Evolutionary conservation across 2,113 vertebrate genomes (phyloP).

Genomic region (Sander vitreus): DNA sequence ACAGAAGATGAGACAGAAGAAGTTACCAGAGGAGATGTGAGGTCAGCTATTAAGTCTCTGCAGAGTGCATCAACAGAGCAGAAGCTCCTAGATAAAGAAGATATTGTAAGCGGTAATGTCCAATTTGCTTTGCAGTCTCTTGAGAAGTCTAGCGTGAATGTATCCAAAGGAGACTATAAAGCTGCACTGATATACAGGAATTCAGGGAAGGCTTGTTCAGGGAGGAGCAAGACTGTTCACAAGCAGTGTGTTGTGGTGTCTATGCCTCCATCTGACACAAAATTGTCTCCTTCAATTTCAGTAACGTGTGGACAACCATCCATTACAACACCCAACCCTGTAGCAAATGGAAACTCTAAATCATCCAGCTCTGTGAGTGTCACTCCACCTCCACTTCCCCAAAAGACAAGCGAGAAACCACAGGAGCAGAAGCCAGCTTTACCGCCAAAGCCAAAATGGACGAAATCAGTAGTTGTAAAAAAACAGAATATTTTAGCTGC

Average conservation of each 20-base stretch:
- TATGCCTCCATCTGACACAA: constrained; percentile 86
- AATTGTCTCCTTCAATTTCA: constrained; percentile 95
- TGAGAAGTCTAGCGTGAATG: constrained; percentile 91
- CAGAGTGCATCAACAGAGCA: constrained; percentile 88
- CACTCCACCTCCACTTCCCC: constrained; percentile 59
- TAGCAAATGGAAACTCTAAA: constrained; percentile 70
- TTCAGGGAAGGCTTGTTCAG: constrained; percentile 86
- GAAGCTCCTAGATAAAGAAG: constrained; percentile 88
- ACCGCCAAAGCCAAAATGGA: constrained; percentile 80
- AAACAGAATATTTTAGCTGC: constrained; percentile 58
- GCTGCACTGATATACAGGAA: constrained; percentile 90
- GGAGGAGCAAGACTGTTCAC: constrained; percentile 83
- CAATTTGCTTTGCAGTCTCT: constrained; percentile 88
- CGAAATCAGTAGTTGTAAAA: constrained; percentile 43
- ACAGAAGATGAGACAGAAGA: constrained; percentile 85
- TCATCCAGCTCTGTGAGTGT: constrained; percentile 51
- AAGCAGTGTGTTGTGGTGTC: constrained; percentile 84
- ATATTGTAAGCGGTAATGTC: constrained; percentile 89
- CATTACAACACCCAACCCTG: constrained; percentile 66
- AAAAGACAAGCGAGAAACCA: constrained; percentile 69
- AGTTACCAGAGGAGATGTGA: constrained; percentile 89
- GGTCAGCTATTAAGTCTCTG: constrained; percentile 90
- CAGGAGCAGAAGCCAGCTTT: constrained; percentile 77
- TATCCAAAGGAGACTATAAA: constrained; percentile 93
- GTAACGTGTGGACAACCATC: constrained; percentile 85